Base-by-base conservation (phyloP, 2,888 invertebrate genomes). In the Tiphia femorata region DNA sequence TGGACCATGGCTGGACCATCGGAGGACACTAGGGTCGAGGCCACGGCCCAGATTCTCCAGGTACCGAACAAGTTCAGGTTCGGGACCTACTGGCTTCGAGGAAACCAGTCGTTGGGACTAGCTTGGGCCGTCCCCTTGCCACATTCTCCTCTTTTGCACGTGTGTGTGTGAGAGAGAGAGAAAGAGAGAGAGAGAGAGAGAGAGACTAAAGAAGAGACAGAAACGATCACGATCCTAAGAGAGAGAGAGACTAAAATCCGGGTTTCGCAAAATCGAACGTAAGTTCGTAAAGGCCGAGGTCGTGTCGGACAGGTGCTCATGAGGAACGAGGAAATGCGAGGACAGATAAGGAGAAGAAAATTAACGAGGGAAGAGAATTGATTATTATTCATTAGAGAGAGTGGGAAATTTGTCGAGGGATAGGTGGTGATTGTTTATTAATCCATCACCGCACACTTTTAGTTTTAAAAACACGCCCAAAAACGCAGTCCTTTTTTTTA, bases 21-120 rank as follows among this genome's bases (percentile, higher is more conserved):
- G 33, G 12, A 41, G 37, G 41, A 44, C 16, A 46, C 54, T 19
- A 33, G 27, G 41, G 44, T 23, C 17, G 52, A 52, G 38, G 35
- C 21, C n/a, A 37, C 30, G 43, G 53, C 44, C 21, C 49, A 29
- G 29, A 62, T 58, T 42, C 49, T 35, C 16, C 12, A n/a, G 41
- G 49, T 37, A 16, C 23, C 30, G 29, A 55, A 16, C 42, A 51
- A 55, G 43, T 46, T 49, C 33, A 20, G 10, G 14, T 47, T 20
- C 49, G 27, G 48, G 47, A 52, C 27, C 42, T 16, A 35, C n/a
- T n/a, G 33, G 12, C 33, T 33, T 33, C 33, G 27, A 27, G 16
- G 47, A 56, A 64, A 58, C 64, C 60, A 47, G 64, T 63, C 54
- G 3, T 16, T 37, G 40, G n/a, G 38, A 7, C 12, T 40, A 29